These are phyloP conservation scores for Pipa parva DNA, from an alignment of 2,113 vertebrate genomes.

Conservation along the genomic window DNA sequence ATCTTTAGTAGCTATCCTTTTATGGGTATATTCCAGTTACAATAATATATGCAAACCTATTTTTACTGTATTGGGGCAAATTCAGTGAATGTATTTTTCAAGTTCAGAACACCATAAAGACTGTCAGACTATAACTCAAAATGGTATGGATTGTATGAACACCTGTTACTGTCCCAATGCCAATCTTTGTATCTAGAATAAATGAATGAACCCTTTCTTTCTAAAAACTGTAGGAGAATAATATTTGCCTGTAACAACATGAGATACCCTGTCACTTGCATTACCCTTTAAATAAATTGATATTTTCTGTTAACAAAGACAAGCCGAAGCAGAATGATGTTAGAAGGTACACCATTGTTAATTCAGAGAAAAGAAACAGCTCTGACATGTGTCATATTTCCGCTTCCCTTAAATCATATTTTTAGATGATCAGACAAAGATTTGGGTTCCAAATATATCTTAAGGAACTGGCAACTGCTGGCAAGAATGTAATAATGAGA, in stretches of 20 bases:
- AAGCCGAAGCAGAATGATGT: neutral
- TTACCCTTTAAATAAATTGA: slow-evolving; percentile 11
- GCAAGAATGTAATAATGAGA: slow-evolving; percentile 6
- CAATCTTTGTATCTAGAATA: neutral
- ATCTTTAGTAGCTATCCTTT: too few relatives aligned
- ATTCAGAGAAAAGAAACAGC: slow-evolving; percentile 15
- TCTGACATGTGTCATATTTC: slow-evolving; percentile 26
- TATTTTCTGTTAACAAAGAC: slow-evolving; percentile 23
- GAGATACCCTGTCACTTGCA: slow-evolving; percentile 45
- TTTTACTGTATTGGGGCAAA: too few relatives aligned
- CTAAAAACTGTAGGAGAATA: neutral
- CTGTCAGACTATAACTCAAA: too few relatives aligned
- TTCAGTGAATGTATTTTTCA: too few relatives aligned
- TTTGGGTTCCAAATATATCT: slow-evolving; percentile 12
- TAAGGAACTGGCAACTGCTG: neutral
- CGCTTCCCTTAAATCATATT: slow-evolving; percentile 16
- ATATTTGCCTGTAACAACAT: slow-evolving; percentile 9
- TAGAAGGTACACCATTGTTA: slow-evolving; percentile 18
- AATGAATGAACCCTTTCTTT: neutral
- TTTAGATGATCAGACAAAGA: slow-evolving; percentile 9
- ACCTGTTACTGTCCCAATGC: slow-evolving; percentile 4
- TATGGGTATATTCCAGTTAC: too few relatives aligned
- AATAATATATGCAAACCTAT: too few relatives aligned
- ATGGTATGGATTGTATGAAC: too few relatives aligned
- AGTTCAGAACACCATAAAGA: too few relatives aligned